Evolutionary conservation across 2,888 invertebrate species (phyloP).

Genomic region (Himalopsyche japonica): DNA sequence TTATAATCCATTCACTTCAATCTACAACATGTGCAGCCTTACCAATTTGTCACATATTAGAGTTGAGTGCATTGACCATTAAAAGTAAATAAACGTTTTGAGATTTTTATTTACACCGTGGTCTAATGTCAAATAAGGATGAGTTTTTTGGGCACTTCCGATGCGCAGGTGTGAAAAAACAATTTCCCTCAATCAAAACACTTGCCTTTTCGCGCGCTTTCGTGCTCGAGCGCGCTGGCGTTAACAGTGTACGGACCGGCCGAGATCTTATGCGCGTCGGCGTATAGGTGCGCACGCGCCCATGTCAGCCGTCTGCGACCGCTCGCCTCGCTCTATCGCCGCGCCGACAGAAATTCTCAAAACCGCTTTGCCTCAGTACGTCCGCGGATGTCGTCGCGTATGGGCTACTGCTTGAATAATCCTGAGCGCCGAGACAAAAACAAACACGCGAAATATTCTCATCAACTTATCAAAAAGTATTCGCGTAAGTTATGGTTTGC

Average conservation of each 20-base stretch:
- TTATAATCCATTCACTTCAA: too few species aligned
- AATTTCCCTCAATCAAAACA: neutral
- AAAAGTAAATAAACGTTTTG: neutral
- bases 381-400: slow-evolving; percentile 23
- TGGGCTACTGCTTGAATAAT: neutral
- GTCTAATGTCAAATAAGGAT: neutral
- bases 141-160: neutral
- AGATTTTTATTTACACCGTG: neutral
- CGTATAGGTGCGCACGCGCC: neutral
- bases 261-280: neutral
- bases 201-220: neutral
- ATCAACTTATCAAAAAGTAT: neutral
- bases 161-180: neutral
- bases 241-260: neutral
- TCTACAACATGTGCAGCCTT: too few species aligned
- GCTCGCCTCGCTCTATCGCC: slow-evolving; percentile 15
- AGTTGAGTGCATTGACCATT: neutral
- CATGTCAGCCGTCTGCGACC: neutral
- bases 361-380: slow-evolving; percentile 22
- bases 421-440: neutral
- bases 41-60: too few species aligned
- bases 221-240: neutral
- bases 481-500: neutral
- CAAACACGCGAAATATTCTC: neutral
- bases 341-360: slow-evolving; percentile 14